These are phyloP conservation scores for Ceyx melanurus DNA, from an alignment of 2,113 vertebrate species.

Conservation along the genomic window DNA sequence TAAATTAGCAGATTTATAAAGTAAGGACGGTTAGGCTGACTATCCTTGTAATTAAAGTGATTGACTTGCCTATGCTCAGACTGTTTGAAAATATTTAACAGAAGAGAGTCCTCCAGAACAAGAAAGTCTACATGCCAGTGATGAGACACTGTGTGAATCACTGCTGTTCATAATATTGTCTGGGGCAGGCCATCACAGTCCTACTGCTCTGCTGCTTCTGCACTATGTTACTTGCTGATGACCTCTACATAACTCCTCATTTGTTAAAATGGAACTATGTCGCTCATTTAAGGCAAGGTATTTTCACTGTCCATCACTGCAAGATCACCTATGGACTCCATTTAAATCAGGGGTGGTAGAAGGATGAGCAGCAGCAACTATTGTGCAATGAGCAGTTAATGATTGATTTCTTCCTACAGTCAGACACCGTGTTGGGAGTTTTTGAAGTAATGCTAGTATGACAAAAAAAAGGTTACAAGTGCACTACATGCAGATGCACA, in stretches of 20 bases:
- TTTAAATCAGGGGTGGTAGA: neutral
- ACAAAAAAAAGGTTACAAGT: neutral
- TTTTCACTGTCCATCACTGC: neutral
- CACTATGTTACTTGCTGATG: neutral
- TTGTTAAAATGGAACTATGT: neutral
- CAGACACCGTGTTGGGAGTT: neutral
- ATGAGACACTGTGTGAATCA: constrained; percentile 2
- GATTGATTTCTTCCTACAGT: neutral
- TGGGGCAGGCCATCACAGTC: neutral
- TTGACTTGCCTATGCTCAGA: neutral
- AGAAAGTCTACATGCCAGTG: constrained; percentile 48
- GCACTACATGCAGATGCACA: neutral
- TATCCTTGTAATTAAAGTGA: neutral
- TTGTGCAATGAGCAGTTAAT: neutral
- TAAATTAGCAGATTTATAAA: neutral
- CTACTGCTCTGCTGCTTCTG: neutral
- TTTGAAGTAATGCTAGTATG: neutral
- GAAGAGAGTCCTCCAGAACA: constrained; percentile 10
- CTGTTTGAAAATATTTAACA: neutral
- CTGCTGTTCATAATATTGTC: neutral
- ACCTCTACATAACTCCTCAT: neutral
- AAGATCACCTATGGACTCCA: neutral
- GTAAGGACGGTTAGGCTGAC: neutral
- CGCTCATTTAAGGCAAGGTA: neutral
- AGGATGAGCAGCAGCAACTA: neutral